Evolutionary conservation across 1,140 invertebrate genomes (phyloP).

Genomic region (Drosophila bifasciata): DNA sequence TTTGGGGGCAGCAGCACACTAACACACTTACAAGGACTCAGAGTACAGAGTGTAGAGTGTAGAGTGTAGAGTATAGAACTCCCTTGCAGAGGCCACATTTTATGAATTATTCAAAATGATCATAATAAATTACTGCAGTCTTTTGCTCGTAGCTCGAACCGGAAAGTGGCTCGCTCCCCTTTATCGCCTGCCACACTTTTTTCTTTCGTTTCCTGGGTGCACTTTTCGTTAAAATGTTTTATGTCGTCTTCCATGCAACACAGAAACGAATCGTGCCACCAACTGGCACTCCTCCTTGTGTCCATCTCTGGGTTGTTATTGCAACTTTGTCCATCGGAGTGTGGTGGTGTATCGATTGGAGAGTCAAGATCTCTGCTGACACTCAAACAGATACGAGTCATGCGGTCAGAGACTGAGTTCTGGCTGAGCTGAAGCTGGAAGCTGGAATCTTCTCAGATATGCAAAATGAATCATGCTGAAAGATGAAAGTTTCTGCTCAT

Average conservation of each 20-base stretch:
- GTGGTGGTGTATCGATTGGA: neutral
- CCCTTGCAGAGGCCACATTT: slow-evolving; percentile 37
- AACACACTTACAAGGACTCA: slow-evolving; percentile 39
- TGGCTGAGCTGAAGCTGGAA: neutral
- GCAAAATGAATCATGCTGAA: slow-evolving; percentile 44
- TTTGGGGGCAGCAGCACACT: slow-evolving; percentile 30
- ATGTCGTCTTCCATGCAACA: slow-evolving; percentile 23
- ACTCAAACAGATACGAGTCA: slow-evolving; percentile 39
- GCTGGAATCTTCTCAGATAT: slow-evolving; percentile 15
- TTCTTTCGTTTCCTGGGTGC: slow-evolving; percentile 28
- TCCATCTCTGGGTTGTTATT: slow-evolving; percentile 3
- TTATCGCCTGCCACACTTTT: slow-evolving; percentile 31
- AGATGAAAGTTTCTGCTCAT: slow-evolving; percentile 49
- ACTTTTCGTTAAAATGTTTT: slow-evolving; percentile 54
- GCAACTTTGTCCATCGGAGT: slow-evolving; percentile 32
- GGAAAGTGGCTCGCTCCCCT: slow-evolving; percentile 30
- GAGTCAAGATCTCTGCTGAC: slow-evolving; percentile 24
- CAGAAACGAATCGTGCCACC: too few relatives aligned
- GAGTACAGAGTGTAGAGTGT: neutral
- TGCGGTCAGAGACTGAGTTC: neutral
- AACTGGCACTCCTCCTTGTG: neutral
- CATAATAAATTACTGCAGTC: slow-evolving; percentile 68
- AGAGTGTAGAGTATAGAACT: neutral
- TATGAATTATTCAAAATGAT: slow-evolving; percentile 67
- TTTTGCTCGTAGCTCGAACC: slow-evolving; percentile 28